Evolutionary conservation across 2,113 vertebrate species (phyloP).

Genomic region (Eclectus roratus): DNA sequence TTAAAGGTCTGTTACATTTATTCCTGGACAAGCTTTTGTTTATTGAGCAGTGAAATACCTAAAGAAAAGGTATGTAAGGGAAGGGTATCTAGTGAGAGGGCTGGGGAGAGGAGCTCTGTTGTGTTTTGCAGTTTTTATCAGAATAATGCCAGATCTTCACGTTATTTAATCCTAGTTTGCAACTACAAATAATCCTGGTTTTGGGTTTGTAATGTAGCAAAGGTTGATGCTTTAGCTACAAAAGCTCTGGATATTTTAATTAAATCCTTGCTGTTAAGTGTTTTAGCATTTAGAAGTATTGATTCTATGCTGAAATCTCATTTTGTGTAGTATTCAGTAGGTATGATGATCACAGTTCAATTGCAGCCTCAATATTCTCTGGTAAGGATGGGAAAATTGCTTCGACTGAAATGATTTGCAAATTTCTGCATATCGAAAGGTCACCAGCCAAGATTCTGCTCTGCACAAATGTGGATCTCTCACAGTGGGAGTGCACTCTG

Average conservation of each 20-base stretch:
- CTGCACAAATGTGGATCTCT: slow-evolving; percentile 2
- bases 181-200: neutral
- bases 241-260: neutral
- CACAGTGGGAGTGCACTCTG: neutral
- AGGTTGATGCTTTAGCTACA: neutral
- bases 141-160: neutral
- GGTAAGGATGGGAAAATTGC: slow-evolving; percentile 7
- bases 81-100: neutral
- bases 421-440: slow-evolving; percentile 9
- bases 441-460: neutral
- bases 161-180: neutral
- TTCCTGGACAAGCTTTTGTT: neutral
- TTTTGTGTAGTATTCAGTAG: neutral
- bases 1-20: neutral
- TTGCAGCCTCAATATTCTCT: neutral
- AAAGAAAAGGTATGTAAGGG: neutral
- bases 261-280: neutral
- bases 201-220: neutral
- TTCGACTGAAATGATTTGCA: slow-evolving; percentile 7
- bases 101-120: neutral
- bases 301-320: neutral
- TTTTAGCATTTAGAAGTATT: neutral
- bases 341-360: neutral
- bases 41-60: neutral
- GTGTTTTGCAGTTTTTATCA: neutral